phyloP scores from a whole-genome alignment of 2,113 vertebrate species.

The Syrrhaptes paradoxus region DNA sequence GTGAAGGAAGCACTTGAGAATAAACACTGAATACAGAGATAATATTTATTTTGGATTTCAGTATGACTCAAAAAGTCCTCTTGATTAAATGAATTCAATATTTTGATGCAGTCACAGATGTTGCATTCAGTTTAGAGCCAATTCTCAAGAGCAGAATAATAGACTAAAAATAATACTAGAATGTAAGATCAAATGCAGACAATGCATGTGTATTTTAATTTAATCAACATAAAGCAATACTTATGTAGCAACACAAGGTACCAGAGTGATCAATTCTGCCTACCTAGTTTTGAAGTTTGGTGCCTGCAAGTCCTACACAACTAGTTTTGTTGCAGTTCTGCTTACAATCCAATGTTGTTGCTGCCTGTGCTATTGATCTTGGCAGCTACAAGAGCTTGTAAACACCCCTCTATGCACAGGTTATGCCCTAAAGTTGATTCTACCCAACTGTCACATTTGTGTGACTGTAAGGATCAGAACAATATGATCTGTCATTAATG shows the following conservation, averaged over 20 bases:
- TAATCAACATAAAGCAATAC: neutral
- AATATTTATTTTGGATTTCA: neutral
- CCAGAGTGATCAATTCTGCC: too few species aligned
- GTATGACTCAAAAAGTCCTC: neutral
- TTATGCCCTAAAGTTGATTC: neutral
- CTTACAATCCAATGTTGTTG: fast-evolving
- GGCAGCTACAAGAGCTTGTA: neutral
- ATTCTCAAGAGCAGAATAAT: neutral
- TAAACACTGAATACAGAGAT: neutral
- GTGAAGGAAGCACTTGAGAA: neutral
- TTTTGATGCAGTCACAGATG: neutral
- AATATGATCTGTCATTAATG: neutral
- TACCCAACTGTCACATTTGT: neutral
- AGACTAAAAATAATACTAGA: neutral
- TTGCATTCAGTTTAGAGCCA: neutral
- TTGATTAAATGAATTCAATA: neutral
- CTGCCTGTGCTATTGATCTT: neutral
- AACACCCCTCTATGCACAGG: neutral
- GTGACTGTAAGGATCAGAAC: neutral
- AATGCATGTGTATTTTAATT: neutral
- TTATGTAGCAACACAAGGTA: neutral
- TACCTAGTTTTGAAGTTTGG: neutral
- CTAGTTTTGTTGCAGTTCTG: neutral
- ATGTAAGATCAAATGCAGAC: neutral
- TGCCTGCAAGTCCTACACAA: neutral